Evolutionary conservation across 2,888 invertebrate species (phyloP).

Genomic region (Horisme vitalbata): DNA sequence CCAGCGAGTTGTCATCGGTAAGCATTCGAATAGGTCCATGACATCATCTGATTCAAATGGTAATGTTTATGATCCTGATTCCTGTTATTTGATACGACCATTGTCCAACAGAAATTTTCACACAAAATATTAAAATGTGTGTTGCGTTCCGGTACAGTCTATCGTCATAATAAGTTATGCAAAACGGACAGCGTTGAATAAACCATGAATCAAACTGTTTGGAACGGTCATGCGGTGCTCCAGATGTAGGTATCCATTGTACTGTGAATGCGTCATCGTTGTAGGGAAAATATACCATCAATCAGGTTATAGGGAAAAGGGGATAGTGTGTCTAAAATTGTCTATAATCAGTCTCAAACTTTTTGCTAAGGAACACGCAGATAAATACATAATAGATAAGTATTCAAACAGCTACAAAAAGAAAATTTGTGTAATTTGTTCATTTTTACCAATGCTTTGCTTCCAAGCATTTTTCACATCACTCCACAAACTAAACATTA

Average conservation of each 20-base stretch:
- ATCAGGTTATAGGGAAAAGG: neutral
- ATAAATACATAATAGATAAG: too few relatives aligned
- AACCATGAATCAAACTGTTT: slow-evolving; percentile 36
- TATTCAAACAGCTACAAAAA: too few relatives aligned
- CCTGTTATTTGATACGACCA: slow-evolving; percentile 18
- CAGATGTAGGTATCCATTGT: slow-evolving; percentile 30
- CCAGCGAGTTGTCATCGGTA: too few relatives aligned
- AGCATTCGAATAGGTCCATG: neutral
- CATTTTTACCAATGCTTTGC: too few relatives aligned
- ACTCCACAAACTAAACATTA: too few relatives aligned
- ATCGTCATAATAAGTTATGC: slow-evolving; percentile 35
- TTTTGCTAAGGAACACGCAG: too few relatives aligned
- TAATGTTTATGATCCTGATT: slow-evolving; percentile 17
- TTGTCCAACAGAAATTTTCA: slow-evolving; percentile 28
- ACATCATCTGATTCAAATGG: slow-evolving; percentile 15
- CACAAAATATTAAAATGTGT: slow-evolving; percentile 33
- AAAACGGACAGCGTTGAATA: slow-evolving; percentile 32
- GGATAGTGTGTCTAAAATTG: neutral
- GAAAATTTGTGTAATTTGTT: too few relatives aligned
- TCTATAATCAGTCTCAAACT: neutral
- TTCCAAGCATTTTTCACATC: too few relatives aligned
- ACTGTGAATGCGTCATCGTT: slow-evolving; percentile 17
- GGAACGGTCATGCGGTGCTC: slow-evolving; percentile 35
- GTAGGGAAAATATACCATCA: slow-evolving; percentile 17
- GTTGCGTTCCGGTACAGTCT: slow-evolving; percentile 26